Conservation (phyloP, 2,888 invertebrate species). For the Coelogynopora nodosa region DNA sequence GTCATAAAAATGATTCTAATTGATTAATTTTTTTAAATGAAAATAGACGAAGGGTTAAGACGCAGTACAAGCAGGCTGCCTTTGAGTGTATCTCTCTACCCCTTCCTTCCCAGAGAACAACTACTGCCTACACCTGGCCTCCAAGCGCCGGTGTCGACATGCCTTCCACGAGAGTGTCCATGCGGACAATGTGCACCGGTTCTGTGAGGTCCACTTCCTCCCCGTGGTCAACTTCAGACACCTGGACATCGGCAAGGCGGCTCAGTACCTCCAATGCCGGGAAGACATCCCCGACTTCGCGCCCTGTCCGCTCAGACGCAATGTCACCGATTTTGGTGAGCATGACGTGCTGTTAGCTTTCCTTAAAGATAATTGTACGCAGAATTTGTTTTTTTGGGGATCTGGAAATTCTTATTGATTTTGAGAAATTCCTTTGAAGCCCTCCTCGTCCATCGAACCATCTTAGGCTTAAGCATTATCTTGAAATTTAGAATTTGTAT, state of each 20-base stretch:
- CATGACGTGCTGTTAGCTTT: no score
- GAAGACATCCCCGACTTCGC: slow-evolving; percentile 58
- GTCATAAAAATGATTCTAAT: no score
- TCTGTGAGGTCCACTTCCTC: slow-evolving; percentile 64
- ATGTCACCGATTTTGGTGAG: not conserved
- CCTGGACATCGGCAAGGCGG: slow-evolving; percentile 46
- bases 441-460: no score
- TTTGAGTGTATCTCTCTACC: not conserved
- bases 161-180: slow-evolving; percentile 43
- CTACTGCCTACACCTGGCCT: slow-evolving; percentile 62
- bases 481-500: no score
- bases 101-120: slow-evolving; percentile 58
- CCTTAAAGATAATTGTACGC: no score
- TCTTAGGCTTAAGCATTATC: no score
- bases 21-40: no score
- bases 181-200: slow-evolving; percentile 46
- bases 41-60: no score
- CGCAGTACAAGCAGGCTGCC: no score
- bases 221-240: slow-evolving; percentile 60
- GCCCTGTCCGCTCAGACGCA: slow-evolving; percentile 53
- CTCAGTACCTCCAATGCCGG: slow-evolving; percentile 49
- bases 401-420: no score
- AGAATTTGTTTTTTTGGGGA: no score
- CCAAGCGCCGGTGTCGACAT: slow-evolving; percentile 62
- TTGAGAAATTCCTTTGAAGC: no score